phyloP scores from a whole-genome alignment of 2,888 invertebrate genomes.

The Campoplex capitator region DNA sequence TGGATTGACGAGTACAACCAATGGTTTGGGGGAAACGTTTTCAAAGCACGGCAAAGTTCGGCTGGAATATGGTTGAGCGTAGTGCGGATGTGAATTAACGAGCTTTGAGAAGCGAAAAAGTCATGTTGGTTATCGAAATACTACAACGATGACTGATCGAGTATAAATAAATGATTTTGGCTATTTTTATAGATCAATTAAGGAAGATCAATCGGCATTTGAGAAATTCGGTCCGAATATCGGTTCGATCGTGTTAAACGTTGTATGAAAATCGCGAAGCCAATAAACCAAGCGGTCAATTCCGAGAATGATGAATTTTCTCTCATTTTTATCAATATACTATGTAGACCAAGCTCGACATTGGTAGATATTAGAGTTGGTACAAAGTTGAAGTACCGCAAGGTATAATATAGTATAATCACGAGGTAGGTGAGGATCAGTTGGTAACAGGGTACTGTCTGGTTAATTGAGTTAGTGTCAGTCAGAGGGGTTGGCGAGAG shows the following conservation, averaged over 20 bases:
- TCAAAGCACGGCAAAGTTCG: neutral
- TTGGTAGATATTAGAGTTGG: slow-evolving; percentile 32
- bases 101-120: neutral
- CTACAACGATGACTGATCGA: neutral
- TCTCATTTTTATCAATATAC: slow-evolving; percentile 9
- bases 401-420: slow-evolving; percentile 63
- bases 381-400: slow-evolving; percentile 55
- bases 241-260: neutral
- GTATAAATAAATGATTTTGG: no score
- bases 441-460: slow-evolving; percentile 50
- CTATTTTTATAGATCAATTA: no score
- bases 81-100: neutral
- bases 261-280: slow-evolving; percentile 20
- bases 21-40: neutral
- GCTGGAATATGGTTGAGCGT: neutral
- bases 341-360: slow-evolving; percentile 3
- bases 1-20: neutral
- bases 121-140: neutral
- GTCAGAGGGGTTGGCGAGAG: slow-evolving; percentile 29
- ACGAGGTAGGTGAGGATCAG: slow-evolving; percentile 48
- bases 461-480: slow-evolving; percentile 66
- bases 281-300: slow-evolving; percentile 15
- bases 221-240: neutral
- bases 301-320: slow-evolving; percentile 45
- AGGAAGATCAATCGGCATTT: neutral